Evolutionary conservation across 2,113 vertebrate genomes (phyloP).

Genomic region (Phrynocephalus versicolor): DNA sequence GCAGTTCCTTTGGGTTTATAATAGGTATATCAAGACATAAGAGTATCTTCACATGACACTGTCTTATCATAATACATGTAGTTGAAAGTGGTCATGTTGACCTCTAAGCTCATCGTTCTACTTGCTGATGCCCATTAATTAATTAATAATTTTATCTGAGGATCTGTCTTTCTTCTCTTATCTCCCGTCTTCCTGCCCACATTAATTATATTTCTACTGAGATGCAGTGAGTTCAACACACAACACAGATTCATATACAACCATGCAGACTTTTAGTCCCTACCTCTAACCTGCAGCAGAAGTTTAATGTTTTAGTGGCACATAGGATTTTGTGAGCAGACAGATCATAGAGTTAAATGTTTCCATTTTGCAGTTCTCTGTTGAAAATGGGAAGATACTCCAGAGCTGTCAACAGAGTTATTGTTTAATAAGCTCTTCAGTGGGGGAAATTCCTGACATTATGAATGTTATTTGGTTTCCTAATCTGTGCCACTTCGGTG

Average conservation of each 20-base stretch:
- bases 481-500: slow-evolving; percentile 3
- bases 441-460: not conserved
- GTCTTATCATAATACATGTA: no score
- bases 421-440: not conserved
- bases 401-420: not conserved
- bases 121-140: no score
- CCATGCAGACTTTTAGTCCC: not conserved
- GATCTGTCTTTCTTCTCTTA: not conserved
- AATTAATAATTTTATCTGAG: no score
- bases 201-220: not conserved
- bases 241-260: not conserved
- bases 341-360: not conserved
- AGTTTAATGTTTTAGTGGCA: not conserved
- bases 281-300: not conserved
- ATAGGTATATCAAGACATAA: no score
- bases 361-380: not conserved
- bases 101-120: no score
- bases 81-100: no score
- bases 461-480: not conserved
- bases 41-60: no score
- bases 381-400: not conserved
- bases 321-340: not conserved
- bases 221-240: not conserved
- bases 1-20: no score
- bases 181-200: not conserved